phyloP scores from a whole-genome alignment of 2,113 vertebrate genomes.

The Odocoileus virginianus region DNA sequence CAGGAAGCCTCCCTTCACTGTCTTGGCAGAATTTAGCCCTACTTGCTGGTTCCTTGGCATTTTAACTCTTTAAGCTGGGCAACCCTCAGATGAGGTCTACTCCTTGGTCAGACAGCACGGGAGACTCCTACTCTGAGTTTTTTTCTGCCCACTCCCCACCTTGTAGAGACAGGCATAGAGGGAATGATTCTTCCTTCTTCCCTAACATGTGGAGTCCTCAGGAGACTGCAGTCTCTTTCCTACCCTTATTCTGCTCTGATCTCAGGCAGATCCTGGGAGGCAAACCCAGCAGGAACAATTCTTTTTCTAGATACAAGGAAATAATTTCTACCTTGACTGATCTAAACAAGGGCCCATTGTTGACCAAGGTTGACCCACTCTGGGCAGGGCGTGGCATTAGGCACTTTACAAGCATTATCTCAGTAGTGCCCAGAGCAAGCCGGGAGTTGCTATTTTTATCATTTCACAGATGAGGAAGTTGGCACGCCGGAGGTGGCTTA shows the following conservation, averaged over 20 bases:
- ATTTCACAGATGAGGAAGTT: slow-evolving; percentile 49
- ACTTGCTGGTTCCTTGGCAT: not conserved
- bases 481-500: not conserved
- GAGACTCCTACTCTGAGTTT: not conserved
- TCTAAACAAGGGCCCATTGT: slow-evolving; percentile 17
- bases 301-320: slow-evolving; percentile 46
- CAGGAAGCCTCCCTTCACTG: not conserved
- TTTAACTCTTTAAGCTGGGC: not conserved
- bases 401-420: not conserved
- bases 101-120: not conserved
- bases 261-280: slow-evolving; percentile 3
- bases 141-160: not conserved
- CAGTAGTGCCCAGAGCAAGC: not conserved
- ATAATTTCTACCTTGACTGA: slow-evolving; percentile 7
- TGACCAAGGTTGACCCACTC: not conserved
- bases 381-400: not conserved
- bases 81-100: not conserved
- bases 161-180: not conserved
- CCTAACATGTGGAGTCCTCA: not conserved
- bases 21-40: not conserved
- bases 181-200: not conserved
- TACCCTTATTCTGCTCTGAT: not conserved
- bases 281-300: slow-evolving; percentile 32
- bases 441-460: slow-evolving; percentile 53
- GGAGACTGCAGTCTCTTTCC: not conserved